Conservation (phyloP, 2,888 invertebrate genomes). For the Tetragonula carbonaria region DNA sequence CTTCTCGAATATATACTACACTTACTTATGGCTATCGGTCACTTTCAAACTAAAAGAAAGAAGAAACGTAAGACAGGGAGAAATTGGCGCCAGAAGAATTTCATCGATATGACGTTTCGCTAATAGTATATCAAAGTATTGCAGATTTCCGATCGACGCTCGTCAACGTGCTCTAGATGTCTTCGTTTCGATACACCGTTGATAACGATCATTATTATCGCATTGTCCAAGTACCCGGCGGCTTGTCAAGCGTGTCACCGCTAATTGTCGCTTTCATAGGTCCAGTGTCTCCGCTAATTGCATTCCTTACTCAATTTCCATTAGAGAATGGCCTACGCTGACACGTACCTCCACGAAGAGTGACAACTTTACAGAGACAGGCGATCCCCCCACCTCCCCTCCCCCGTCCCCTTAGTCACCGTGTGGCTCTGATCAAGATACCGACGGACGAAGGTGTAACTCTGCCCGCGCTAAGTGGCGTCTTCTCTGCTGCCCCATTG, state of each 20-base stretch:
- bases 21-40: neutral
- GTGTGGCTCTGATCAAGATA: slow-evolving; percentile 59
- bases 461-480: slow-evolving; percentile 62
- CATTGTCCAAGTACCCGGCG: slow-evolving; percentile 49
- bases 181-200: neutral
- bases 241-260: slow-evolving; percentile 54
- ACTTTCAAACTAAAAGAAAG: neutral
- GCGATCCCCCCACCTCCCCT: slow-evolving; percentile 28
- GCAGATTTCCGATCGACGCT: slow-evolving; percentile 10
- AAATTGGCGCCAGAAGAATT: no score
- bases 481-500: slow-evolving; percentile 64
- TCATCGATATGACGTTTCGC: neutral
- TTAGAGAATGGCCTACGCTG: slow-evolving; percentile 60
- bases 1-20: neutral
- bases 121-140: neutral
- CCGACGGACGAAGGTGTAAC: slow-evolving; percentile 31
- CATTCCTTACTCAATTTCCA: slow-evolving; percentile 72
- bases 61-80: neutral
- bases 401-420: neutral
- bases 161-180: neutral
- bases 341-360: slow-evolving; percentile 43
- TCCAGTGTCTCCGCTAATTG: slow-evolving; percentile 52
- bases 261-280: slow-evolving; percentile 56
- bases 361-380: slow-evolving; percentile 49
- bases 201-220: slow-evolving; percentile 47